Conservation (phyloP, 64 coral and sea anemone genomes). For the Dendrophyllia cribrosa region DNA sequence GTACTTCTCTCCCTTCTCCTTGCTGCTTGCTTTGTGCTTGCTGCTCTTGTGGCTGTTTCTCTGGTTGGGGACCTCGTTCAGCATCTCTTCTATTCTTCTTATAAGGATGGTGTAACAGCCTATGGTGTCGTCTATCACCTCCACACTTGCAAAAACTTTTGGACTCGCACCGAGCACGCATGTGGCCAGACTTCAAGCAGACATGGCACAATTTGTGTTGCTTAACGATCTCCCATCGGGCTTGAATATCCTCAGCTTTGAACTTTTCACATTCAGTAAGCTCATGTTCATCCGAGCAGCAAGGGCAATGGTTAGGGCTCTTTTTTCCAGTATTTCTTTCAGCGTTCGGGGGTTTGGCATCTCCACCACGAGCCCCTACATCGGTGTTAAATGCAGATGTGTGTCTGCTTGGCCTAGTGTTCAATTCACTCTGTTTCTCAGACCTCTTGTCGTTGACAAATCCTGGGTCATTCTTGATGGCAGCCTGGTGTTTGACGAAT, state of each 20-base stretch:
- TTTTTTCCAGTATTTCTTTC: too few relatives aligned
- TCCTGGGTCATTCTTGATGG: background rate
- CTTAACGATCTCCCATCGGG: constrained; percentile 52
- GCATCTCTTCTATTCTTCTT: background rate
- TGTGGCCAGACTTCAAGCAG: constrained; percentile 60
- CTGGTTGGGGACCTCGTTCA: background rate
- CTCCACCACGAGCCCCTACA: too few relatives aligned
- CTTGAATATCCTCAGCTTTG: constrained; percentile 15
- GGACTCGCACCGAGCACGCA: constrained; percentile 34
- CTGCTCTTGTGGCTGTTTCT: background rate
- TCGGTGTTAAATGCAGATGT: too few relatives aligned
- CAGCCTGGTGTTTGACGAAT: background rate
- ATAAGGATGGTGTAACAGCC: constrained; percentile 38
- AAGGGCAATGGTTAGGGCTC: background rate
- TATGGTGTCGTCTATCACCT: constrained; percentile 35
- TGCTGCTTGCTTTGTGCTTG: background rate
- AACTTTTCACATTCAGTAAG: constrained; percentile 7
- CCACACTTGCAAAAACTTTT: constrained; percentile 40
- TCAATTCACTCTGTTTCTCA: too few relatives aligned
- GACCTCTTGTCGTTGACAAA: too few relatives aligned
- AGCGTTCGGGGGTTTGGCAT: too few relatives aligned
- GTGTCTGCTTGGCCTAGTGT: too few relatives aligned
- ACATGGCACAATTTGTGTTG: constrained; percentile 59
- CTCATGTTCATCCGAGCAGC: constrained; percentile 58
- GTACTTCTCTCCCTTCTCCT: background rate